These are phyloP conservation scores for Macrostomum cliftonense DNA, from an alignment of 2,888 invertebrate species.

Conservation along the genomic window DNA sequence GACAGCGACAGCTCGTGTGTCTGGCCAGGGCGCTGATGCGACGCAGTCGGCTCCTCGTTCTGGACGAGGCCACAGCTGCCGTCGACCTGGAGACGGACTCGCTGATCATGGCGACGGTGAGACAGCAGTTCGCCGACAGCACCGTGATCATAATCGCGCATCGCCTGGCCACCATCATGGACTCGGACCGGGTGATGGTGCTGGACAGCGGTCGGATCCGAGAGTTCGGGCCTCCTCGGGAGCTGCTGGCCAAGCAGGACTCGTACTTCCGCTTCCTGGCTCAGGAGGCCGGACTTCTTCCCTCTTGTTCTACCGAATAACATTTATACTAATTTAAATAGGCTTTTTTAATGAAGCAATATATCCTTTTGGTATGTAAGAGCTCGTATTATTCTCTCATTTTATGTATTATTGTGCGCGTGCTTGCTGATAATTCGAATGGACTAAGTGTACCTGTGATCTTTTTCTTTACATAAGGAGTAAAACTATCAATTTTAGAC, in stretches of 20 bases:
- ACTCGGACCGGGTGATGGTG: conserved; percentile 18
- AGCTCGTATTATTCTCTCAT: too few species aligned
- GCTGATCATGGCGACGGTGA: conserved; percentile 68
- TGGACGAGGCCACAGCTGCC: conserved; percentile 74
- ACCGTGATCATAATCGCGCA: conserved; percentile 80
- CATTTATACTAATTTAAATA: too few species aligned
- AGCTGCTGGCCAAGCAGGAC: neutral
- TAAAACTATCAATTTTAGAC: too few species aligned
- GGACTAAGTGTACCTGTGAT: too few species aligned
- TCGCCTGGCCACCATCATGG: conserved; percentile 69
- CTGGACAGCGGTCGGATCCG: neutral
- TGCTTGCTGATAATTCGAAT: too few species aligned
- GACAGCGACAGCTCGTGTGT: conserved; percentile 69
- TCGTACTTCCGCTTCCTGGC: neutral
- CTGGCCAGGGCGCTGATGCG: conserved; percentile 62
- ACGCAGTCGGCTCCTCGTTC: conserved; percentile 64
- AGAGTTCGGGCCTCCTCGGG: neutral
- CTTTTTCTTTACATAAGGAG: too few species aligned
- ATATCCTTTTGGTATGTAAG: too few species aligned
- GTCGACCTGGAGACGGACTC: conserved; percentile 70
- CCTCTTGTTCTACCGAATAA: too few species aligned
- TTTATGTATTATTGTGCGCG: too few species aligned
- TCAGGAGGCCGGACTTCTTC: conserved; percentile 23
- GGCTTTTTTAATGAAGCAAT: too few species aligned
- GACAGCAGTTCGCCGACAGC: conserved; percentile 62